Evolutionary conservation across 2,113 vertebrate species (phyloP), one percentile per base, ranked within the genome.

Genomic region (Antechinus flavipes): DNA sequence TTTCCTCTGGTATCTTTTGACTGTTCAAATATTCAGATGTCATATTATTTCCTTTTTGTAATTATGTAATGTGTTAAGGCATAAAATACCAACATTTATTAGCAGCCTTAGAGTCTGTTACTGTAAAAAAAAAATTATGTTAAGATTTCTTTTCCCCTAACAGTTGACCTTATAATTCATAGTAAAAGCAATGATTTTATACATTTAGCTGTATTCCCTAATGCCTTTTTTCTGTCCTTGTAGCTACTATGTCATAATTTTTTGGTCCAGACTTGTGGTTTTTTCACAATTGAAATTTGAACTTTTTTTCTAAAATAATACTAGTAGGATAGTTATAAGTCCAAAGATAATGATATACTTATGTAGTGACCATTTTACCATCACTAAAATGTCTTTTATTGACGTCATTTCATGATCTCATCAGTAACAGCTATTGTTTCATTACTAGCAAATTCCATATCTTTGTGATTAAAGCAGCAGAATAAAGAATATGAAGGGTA

Each of bases 401-500:
- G 90, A 92, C 94, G 92, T 94, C 91, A 92, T 98, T 98, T 97
- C 96, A 95, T 97, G 97, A 98, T 98, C 98, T 98, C 97, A 98
- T 98, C 97, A 98, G 90, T 93, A 98, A 58, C 54, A 97, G 92
- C 96, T 98, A 2, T 98, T 98, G 98, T 99, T 98, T 98, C 95
- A 97, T 98, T 98, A 97, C 93, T 98, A 98, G 97, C 97, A 98
- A 97, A 98, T 98, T 98, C 84, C 53, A 94, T 98, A 97, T 97
- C 96, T 98, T 98, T 98, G 96, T 98, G 97, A 98, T 99, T 99
- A 98, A 98, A 98, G 96, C 96, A 96, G 94, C 95, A 98, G 96
- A 98, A 95, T 97, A 91, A 97, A 97, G 97, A 98, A 96, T 97
- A 97, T 98, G 97, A 98, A 98, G 98, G 91, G 89, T 97, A 76